Evolutionary conservation across 2,797 vertebrate genomes (phyloP).

Genomic region (Liasis olivaceus): DNA sequence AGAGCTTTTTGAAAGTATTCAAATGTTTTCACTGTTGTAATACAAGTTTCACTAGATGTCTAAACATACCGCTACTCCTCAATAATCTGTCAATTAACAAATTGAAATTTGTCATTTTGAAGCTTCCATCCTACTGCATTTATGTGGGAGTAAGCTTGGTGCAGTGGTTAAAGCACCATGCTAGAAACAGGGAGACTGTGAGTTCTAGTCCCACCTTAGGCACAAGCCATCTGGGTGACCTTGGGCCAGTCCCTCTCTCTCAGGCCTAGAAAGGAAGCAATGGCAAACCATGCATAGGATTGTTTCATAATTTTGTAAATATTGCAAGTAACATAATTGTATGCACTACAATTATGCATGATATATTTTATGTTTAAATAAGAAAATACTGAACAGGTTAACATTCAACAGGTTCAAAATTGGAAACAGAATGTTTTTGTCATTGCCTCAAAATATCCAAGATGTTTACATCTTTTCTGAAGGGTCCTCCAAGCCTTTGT

Average conservation of each 20-base stretch:
- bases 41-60: neutral
- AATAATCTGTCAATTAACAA: neutral
- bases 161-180: neutral
- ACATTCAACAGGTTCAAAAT: neutral
- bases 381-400: neutral
- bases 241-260: neutral
- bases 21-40: neutral
- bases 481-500: neutral
- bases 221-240: neutral
- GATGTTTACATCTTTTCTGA: neutral
- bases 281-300: neutral
- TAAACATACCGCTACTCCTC: neutral
- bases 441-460: neutral
- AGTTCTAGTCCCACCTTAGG: neutral
- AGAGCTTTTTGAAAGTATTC: neutral
- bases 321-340: neutral
- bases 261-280: neutral
- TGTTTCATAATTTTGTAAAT: neutral
- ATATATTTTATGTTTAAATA: neutral
- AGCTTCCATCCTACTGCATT: neutral
- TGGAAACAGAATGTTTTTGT: neutral
- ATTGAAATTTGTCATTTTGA: neutral
- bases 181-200: neutral
- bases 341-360: neutral
- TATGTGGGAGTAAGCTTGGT: neutral